Evolutionary conservation across 2,113 vertebrate species (phyloP).

Genomic region (Taurulus bubalis): DNA sequence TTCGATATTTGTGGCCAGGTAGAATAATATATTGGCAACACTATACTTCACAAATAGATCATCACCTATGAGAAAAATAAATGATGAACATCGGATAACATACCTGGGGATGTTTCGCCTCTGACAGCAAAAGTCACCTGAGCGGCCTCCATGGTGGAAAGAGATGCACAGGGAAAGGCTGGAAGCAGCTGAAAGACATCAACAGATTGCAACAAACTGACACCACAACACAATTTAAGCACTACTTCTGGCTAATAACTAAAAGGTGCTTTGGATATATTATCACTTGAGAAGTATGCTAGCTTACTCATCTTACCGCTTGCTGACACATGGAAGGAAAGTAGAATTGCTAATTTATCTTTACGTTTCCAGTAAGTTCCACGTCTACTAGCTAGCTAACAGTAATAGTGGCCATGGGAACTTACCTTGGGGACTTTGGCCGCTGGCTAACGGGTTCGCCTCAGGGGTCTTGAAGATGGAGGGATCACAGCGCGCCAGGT

Average conservation of each 20-base stretch:
- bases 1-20: background rate
- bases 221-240: too few relatives aligned
- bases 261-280: too few relatives aligned
- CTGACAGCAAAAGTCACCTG: constrained; percentile 88
- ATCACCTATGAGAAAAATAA: background rate
- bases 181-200: constrained; percentile 37
- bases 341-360: too few relatives aligned
- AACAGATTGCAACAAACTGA: background rate
- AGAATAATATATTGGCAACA: background rate
- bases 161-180: background rate
- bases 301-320: too few relatives aligned
- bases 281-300: too few relatives aligned
- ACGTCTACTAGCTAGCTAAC: background rate
- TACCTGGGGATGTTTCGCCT: constrained; percentile 91
- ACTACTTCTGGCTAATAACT: too few relatives aligned
- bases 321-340: too few relatives aligned
- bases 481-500: background rate
- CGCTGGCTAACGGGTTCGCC: background rate
- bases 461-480: background rate
- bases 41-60: background rate
- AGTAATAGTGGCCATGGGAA: background rate
- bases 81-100: background rate
- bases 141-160: constrained; percentile 85
- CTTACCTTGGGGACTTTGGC: constrained; percentile 4
- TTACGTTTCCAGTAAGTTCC: background rate